A percentile compares a stretch with the other conserved stretches of the same genome.
These are phyloP conservation scores for Rhagonycha fulva DNA, from an alignment of 2,888 invertebrate genomes.

Conservation along the genomic window DNA sequence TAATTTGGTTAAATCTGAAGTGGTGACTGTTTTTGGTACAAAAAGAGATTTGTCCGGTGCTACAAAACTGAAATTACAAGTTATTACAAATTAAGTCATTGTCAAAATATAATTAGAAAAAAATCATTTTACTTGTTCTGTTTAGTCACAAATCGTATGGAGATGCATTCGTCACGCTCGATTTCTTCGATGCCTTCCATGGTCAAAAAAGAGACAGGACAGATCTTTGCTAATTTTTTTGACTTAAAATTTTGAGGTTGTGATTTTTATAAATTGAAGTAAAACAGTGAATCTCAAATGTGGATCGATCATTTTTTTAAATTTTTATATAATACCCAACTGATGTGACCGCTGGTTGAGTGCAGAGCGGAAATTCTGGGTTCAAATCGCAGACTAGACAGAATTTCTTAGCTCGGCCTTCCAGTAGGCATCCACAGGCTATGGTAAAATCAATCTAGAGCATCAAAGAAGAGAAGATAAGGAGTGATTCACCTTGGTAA, in stretches of 20 bases:
- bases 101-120: not conserved
- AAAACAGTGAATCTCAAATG: not conserved
- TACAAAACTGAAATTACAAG: constrained; percentile 72
- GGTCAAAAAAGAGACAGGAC: not conserved
- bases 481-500: too few relatives aligned
- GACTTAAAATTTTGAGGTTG: not conserved
- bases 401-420: too few relatives aligned
- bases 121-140: constrained; percentile 72
- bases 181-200: constrained; percentile 43
- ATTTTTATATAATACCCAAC: too few relatives aligned
- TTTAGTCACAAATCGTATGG: constrained; percentile 80
- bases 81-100: not conserved
- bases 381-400: too few relatives aligned
- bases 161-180: constrained; percentile 56
- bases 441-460: too few relatives aligned
- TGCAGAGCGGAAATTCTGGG: too few relatives aligned
- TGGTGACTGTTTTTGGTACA: constrained; percentile 74
- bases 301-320: too few relatives aligned
- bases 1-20: constrained; percentile 74
- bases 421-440: too few relatives aligned
- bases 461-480: too few relatives aligned
- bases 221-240: not conserved
- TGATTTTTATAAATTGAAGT: not conserved
- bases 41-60: constrained; percentile 85
- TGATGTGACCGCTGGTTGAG: too few relatives aligned